A percentile compares a stretch with the other conserved stretches of the same genome.
phyloP scores from a whole-genome alignment of 2,797 vertebrate genomes.

The Podarcis lilfordi region DNA sequence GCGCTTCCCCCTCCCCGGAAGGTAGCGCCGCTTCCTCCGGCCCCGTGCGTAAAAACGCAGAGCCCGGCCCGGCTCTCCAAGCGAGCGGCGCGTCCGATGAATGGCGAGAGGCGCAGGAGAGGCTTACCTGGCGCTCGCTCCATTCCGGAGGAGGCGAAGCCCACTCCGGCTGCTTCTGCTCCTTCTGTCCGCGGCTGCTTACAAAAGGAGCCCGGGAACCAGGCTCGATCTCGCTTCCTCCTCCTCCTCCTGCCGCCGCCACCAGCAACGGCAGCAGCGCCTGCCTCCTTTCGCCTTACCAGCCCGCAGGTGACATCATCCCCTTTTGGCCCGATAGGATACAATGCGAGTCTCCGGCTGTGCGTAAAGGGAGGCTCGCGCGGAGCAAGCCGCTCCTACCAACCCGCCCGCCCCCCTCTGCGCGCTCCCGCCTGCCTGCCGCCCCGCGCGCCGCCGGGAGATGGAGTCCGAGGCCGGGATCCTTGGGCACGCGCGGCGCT shows the following conservation, averaged over 20 bases:
- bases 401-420: neutral
- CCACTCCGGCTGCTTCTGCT: neutral
- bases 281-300: conserved; percentile 46
- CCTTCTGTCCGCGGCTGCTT: neutral
- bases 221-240: neutral
- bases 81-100: neutral
- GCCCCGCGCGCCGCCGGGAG: conserved; percentile 35
- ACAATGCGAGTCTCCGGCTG: conserved; percentile 37
- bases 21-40: neutral
- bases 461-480: neutral
- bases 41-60: neutral
- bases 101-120: neutral
- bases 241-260: neutral
- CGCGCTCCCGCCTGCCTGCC: neutral
- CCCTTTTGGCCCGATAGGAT: conserved; percentile 67
- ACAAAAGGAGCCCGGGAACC: neutral
- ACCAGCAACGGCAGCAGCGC: conserved; percentile 56
- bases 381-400: neutral
- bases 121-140: conserved; percentile 13
- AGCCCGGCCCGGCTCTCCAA: neutral
- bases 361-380: conserved; percentile 75
- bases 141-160: neutral
- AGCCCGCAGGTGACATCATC: conserved; percentile 83
- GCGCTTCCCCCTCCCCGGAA: neutral
- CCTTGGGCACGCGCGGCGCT: fast-evolving